Evolutionary conservation across 2,797 vertebrate genomes (phyloP).

Genomic region (Enteromius unitaeniatus): DNA sequence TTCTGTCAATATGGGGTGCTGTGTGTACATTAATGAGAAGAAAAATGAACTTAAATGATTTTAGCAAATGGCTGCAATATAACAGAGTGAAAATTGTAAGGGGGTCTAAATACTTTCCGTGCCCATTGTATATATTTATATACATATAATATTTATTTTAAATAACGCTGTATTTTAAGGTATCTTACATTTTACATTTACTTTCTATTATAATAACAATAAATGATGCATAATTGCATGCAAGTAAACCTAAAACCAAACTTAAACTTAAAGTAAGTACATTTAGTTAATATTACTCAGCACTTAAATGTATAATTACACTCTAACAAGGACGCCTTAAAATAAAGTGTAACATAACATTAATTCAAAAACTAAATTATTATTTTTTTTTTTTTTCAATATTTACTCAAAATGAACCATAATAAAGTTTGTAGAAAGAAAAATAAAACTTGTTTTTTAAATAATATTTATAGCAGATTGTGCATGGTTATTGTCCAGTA

Average conservation of each 20-base stretch:
- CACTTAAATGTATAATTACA: neutral
- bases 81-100: no score
- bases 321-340: neutral
- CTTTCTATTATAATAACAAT: neutral
- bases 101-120: no score
- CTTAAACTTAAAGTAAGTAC: neutral
- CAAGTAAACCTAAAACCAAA: neutral
- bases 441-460: no score
- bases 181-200: neutral
- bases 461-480: neutral
- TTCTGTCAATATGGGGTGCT: no score
- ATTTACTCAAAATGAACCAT: neutral
- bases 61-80: no score
- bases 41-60: no score
- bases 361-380: neutral
- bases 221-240: neutral
- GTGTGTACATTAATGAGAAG: no score
- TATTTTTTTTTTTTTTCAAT: neutral
- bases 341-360: neutral
- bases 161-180: neutral
- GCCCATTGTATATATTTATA: no score
- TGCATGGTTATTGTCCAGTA: neutral
- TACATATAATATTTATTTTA: neutral
- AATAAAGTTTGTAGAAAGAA: neutral
- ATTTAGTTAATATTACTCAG: neutral